Evolutionary conservation across 2,113 vertebrate genomes (phyloP), one percentile per base, ranked within the genome.

Genomic region (Chelonoidis abingdonii): DNA sequence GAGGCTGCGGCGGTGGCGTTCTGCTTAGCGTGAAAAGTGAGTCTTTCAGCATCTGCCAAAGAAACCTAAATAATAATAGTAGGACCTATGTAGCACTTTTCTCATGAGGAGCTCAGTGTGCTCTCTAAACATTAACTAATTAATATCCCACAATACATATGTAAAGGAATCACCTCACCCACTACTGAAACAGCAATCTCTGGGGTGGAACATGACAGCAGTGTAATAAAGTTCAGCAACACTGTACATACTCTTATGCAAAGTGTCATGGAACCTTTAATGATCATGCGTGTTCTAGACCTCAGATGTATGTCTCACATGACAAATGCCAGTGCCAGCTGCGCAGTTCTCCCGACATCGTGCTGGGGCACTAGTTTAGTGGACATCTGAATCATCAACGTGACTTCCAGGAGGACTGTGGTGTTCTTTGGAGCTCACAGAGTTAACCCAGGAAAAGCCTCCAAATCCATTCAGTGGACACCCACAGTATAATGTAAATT

Each of bases 361-460:
- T 38, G 3, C n/a, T 75, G 57, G 82, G 10, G 91, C 75, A 44
- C 21, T 56, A 47, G 5, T 89, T 88, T 69, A 76, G 59, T 53
- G 88, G 9, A 72, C n/a, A 38, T 38, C n/a, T 38, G n/a, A 95
- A 86, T 92, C 69, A 81, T 5, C 5, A 10, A 6, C 17, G 19
- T 69, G 2, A 41, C 89, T 92, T 81, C 84, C 69, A 92, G 81
- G 0, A 1, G 21, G 80, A 92, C 54, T 16, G 82, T 29, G 69
- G n/a, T 87, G 65, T 89, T 93, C 52, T 29, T 44, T 87, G 89
- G 88, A 69, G 47, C 35, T n/a, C n/a, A 79, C 89, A 89, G 85
- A 2, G 0, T 0, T 52, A 89, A 92, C 19, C 29, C 80, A 88
- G 38, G 82, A 79, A 94, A 94, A 44, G 27, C n/a, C 59, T 44